These are phyloP conservation scores for Sinodicranocentrus sp. DNA, from an alignment of 2,888 invertebrate genomes.

Conservation along the genomic window DNA sequence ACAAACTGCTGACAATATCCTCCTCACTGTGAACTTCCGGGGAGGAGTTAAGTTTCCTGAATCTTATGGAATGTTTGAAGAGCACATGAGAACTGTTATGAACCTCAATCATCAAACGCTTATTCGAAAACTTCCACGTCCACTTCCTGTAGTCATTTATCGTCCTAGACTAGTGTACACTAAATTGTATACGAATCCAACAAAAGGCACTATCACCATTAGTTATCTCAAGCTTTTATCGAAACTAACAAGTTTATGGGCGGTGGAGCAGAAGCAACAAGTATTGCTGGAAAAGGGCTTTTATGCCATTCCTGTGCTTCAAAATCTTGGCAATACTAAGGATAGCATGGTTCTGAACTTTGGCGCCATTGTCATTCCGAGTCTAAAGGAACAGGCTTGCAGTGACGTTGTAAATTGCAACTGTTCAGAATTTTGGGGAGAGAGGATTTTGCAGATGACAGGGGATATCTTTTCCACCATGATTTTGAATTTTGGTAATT, in stretches of 20 bases:
- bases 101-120: background rate
- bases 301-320: background rate
- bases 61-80: slow-evolving; percentile 3
- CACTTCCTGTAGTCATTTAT: background rate
- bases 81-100: background rate
- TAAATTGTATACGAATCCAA: background rate
- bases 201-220: no score
- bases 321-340: background rate
- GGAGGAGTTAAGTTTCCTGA: background rate
- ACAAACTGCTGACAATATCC: background rate
- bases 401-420: background rate
- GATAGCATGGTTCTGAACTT: background rate
- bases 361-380: background rate
- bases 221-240: background rate
- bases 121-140: background rate
- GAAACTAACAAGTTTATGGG: background rate
- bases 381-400: no score
- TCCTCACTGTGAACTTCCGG: background rate
- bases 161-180: background rate
- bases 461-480: background rate
- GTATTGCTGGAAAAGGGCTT: background rate
- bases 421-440: background rate
- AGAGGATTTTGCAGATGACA: background rate
- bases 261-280: background rate
- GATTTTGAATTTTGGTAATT: background rate